phyloP scores from a whole-genome alignment of 2,113 vertebrate species.

The Corvus hawaiiensis region DNA sequence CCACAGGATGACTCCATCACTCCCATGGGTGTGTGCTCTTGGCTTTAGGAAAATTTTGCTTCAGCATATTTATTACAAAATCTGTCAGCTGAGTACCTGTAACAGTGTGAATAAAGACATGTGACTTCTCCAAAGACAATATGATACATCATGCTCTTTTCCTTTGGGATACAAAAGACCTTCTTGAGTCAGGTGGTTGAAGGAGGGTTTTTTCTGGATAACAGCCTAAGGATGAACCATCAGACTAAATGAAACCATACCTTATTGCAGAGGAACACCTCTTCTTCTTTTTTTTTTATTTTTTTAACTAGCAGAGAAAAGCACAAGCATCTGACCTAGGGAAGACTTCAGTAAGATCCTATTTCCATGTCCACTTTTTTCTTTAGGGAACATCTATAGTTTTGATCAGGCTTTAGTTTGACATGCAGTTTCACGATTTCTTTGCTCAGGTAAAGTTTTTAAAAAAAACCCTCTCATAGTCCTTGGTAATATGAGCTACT shows the following conservation, averaged over 20 bases:
- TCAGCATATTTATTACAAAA: slow-evolving; percentile 13
- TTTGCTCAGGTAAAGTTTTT: neutral
- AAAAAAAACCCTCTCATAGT: neutral
- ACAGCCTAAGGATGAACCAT: neutral
- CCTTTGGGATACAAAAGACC: neutral
- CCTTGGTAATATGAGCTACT: neutral
- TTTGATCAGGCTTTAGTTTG: neutral
- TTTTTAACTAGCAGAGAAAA: neutral
- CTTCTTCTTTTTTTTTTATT: neutral
- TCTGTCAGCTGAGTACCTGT: neutral
- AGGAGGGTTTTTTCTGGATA: neutral
- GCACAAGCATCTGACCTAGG: neutral
- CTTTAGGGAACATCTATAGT: neutral
- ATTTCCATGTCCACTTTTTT: neutral
- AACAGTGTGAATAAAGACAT: neutral
- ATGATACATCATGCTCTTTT: neutral
- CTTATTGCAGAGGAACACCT: neutral
- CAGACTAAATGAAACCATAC: neutral
- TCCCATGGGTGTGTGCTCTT: neutral
- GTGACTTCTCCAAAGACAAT: neutral
- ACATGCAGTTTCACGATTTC: neutral
- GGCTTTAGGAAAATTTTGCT: neutral
- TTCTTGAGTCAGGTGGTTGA: neutral
- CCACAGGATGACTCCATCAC: neutral
- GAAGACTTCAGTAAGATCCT: neutral